Conservation (phyloP, 2,888 invertebrate species). For the Timema cristinae region DNA sequence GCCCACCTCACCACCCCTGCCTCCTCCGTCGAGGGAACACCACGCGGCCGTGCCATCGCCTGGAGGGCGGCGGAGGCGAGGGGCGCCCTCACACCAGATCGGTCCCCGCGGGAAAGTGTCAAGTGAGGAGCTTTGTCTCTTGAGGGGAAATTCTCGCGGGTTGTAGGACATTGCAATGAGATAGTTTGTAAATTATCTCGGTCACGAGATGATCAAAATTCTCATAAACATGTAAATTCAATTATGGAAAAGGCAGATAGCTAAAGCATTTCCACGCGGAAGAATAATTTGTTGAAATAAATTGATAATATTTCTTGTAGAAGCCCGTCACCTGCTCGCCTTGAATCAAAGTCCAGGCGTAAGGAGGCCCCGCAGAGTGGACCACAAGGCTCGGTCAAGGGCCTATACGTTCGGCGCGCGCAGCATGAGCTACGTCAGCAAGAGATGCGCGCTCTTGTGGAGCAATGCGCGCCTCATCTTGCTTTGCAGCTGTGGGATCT, state of each 20-base stretch:
- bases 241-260: too few relatives aligned
- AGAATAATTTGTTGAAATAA: too few relatives aligned
- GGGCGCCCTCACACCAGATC: slow-evolving; percentile 21
- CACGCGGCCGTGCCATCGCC: slow-evolving; percentile 33
- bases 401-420: slow-evolving; percentile 25
- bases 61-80: slow-evolving; percentile 32
- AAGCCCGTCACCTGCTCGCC: not conserved
- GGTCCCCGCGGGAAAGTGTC: not conserved
- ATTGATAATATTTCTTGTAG: too few relatives aligned
- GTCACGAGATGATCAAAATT: not conserved
- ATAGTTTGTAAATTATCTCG: not conserved
- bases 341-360: not conserved
- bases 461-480: slow-evolving; percentile 55
- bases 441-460: slow-evolving; percentile 53
- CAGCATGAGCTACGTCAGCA: slow-evolving; percentile 26
- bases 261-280: too few relatives aligned
- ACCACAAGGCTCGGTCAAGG: slow-evolving; percentile 15
- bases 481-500: slow-evolving; percentile 52
- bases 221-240: too few relatives aligned
- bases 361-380: not conserved
- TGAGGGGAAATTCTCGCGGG: too few relatives aligned
- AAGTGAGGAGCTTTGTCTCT: too few relatives aligned
- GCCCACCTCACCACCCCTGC: slow-evolving; percentile 27
- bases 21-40: slow-evolving; percentile 34
- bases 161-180: not conserved